These are phyloP conservation scores for Microhierax caerulescens DNA, from an alignment of 2,797 vertebrate species.

Conservation along the genomic window DNA sequence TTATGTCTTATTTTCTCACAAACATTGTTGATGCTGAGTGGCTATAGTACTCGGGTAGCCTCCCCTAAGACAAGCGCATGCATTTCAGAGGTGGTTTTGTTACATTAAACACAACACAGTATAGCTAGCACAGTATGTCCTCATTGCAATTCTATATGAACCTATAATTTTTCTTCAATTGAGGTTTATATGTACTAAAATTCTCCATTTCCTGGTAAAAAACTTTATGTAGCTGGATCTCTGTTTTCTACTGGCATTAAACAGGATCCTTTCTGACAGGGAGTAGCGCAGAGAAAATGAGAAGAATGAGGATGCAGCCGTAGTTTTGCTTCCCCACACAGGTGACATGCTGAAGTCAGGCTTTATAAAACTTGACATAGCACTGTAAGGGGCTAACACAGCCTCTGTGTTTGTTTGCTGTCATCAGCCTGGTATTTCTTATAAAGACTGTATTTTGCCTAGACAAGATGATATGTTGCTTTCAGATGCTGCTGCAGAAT, in stretches of 20 bases:
- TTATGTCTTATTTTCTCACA: background rate
- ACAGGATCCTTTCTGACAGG: background rate
- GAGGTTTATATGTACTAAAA: background rate
- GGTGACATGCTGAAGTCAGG: background rate
- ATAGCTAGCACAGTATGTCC: background rate
- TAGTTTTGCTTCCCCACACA: background rate
- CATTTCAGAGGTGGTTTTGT: background rate
- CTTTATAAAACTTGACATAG: background rate
- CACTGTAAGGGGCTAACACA: background rate
- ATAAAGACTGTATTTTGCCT: background rate
- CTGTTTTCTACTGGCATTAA: background rate
- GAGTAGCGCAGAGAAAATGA: background rate
- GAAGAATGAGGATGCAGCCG: background rate
- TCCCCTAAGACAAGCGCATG: accelerated
- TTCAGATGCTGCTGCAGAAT: background rate
- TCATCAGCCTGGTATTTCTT: background rate
- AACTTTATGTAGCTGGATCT: background rate
- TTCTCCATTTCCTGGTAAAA: background rate
- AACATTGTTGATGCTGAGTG: background rate
- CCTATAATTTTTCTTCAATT: background rate
- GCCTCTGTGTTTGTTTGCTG: background rate
- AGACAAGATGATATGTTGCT: background rate
- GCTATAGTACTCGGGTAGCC: background rate
- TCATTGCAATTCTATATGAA: accelerated
- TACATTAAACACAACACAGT: background rate